Evolutionary conservation across 1,140 invertebrate species (phyloP).

Genomic region (Augochlora pura): DNA sequence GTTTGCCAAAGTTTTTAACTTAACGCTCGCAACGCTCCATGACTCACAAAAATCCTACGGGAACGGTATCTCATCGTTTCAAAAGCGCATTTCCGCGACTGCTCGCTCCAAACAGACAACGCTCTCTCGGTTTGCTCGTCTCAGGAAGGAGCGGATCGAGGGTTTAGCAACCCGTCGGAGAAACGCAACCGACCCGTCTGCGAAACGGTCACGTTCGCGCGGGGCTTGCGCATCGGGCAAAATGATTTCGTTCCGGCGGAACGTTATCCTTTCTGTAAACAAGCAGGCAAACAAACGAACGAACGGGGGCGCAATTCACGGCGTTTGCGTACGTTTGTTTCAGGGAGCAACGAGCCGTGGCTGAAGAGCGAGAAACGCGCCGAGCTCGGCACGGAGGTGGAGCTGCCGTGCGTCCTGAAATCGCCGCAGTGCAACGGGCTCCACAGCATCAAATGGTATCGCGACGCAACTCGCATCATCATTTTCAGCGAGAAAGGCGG

Average conservation of each 20-base stretch:
- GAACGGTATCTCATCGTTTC: no score
- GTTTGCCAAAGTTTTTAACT: no score
- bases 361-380: slow-evolving; percentile 75
- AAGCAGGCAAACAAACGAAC: slow-evolving; percentile 8
- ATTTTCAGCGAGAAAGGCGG: slow-evolving; percentile 89
- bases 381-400: slow-evolving; percentile 84
- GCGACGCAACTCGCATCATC: slow-evolving; percentile 89
- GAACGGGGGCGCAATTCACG: slow-evolving; percentile 11
- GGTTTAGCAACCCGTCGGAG: neutral
- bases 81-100: no score
- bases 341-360: slow-evolving; percentile 77
- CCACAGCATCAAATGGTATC: slow-evolving; percentile 95
- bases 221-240: neutral
- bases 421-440: slow-evolving; percentile 88
- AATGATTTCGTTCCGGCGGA: neutral
- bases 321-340: slow-evolving; percentile 56
- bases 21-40: no score
- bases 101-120: no score
- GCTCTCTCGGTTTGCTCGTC: neutral
- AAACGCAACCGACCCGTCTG: neutral
- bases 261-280: slow-evolving; percentile 25
- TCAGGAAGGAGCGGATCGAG: neutral
- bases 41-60: no score
- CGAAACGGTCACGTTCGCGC: slow-evolving; percentile 9
- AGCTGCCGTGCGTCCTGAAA: slow-evolving; percentile 88